Conservation (phyloP, 2,888 invertebrate genomes). For the Temnothorax rugatulus region DNA sequence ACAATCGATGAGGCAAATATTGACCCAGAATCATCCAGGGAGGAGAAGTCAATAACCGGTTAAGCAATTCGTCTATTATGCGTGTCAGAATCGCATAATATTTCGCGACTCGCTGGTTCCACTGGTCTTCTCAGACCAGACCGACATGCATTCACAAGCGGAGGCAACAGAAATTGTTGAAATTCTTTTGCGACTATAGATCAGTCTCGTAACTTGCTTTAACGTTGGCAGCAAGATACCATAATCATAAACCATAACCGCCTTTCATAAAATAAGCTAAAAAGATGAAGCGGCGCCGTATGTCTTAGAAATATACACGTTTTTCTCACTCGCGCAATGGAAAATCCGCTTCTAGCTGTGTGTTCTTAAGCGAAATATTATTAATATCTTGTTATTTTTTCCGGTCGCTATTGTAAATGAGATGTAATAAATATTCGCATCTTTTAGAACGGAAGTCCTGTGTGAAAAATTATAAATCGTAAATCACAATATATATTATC, state of each 20-base stretch:
- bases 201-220: slow-evolving; percentile 5
- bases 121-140: slow-evolving; percentile 53
- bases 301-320: background rate
- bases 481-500: background rate
- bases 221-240: background rate
- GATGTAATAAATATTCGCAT: background rate
- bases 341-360: background rate
- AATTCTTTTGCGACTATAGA: slow-evolving; percentile 40
- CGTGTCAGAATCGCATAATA: slow-evolving; percentile 77
- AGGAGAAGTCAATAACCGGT: slow-evolving; percentile 84
- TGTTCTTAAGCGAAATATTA: background rate
- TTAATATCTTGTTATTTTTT: slow-evolving; percentile 1
- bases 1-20: slow-evolving; percentile 68
- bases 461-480: slow-evolving; percentile 5
- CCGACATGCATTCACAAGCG: slow-evolving; percentile 43
- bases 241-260: slow-evolving; percentile 23
- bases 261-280: slow-evolving; percentile 23
- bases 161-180: slow-evolving; percentile 62
- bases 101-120: slow-evolving; percentile 73
- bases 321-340: background rate
- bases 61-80: slow-evolving; percentile 82
- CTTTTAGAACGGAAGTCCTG: background rate
- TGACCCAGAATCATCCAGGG: slow-evolving; percentile 80
- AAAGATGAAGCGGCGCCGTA: background rate
- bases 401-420: background rate